phyloP scores from a whole-genome alignment of 2,797 vertebrate species.

The Cynopterus sphinx region DNA sequence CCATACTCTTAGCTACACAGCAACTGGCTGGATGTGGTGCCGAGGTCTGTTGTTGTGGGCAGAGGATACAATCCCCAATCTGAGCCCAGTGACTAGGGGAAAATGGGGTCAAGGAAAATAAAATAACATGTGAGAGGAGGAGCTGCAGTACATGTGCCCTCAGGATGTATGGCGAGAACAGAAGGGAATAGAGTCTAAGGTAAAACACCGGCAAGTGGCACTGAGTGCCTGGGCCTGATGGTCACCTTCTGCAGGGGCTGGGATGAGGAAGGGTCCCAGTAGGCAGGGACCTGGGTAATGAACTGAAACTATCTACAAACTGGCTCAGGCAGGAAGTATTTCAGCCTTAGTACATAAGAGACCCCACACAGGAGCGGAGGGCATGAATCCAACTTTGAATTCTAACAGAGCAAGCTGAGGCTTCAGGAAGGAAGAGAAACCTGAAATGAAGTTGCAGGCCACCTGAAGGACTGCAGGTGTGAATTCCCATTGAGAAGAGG shows the following conservation, averaged over 20 bases:
- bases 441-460: neutral
- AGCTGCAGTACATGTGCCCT: neutral
- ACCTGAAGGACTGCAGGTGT: neutral
- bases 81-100: neutral
- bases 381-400: neutral
- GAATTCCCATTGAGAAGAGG: neutral
- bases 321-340: neutral
- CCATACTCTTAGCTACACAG: neutral
- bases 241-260: neutral
- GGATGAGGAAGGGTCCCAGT: neutral
- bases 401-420: neutral
- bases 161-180: neutral
- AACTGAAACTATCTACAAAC: neutral
- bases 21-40: neutral
- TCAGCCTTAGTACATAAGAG: neutral
- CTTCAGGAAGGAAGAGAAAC: neutral
- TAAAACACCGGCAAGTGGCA: neutral
- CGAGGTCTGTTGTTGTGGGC: neutral
- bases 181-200: neutral
- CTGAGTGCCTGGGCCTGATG: neutral
- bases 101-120: neutral
- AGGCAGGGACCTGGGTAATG: neutral
- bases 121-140: neutral
- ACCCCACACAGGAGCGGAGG: neutral
- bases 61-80: too few species aligned